Percentiles rank a stretch among this genome's conserved stretches.
phyloP scores from a whole-genome alignment of 2,888 invertebrate genomes.

The Pandemis heparana region DNA sequence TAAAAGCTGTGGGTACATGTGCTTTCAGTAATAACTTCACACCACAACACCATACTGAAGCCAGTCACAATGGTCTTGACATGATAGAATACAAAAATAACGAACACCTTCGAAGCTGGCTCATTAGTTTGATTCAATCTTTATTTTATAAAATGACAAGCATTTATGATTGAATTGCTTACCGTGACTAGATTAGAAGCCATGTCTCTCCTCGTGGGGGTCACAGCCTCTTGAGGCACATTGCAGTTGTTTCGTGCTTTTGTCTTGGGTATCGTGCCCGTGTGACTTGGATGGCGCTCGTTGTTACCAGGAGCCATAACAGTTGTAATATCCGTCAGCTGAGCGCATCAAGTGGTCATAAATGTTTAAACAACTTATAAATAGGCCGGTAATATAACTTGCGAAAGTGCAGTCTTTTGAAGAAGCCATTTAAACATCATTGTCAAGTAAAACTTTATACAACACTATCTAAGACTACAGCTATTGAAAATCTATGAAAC shows the following conservation, averaged over 20 bases:
- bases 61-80: conserved; percentile 6
- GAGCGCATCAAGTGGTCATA: conserved; percentile 50
- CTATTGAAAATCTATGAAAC: not conserved
- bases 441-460: conserved; percentile 20
- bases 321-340: conserved; percentile 49
- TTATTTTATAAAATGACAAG: not conserved
- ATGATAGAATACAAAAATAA: conserved; percentile 16
- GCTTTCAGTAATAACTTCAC: conserved; percentile 67
- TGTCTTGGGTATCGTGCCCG: conserved; percentile 89
- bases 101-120: conserved; percentile 29
- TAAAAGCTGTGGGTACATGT: conserved; percentile 62
- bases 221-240: conserved; percentile 86
- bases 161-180: conserved; percentile 47
- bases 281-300: conserved; percentile 81
- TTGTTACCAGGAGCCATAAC: conserved; percentile 84
- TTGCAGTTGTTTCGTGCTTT: conserved; percentile 87
- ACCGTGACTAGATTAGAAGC: conserved; percentile 82
- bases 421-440: conserved; percentile 39
- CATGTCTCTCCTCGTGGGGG: conserved; percentile 86
- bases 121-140: not conserved
- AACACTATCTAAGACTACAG: conserved; percentile 2
- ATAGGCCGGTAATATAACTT: conserved; percentile 44
- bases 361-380: conserved; percentile 37
- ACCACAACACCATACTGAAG: conserved; percentile 45
- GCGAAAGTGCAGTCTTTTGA: conserved; percentile 27